These are phyloP conservation scores for Miichthys miiuy DNA, from an alignment of 2,797 vertebrate species.

Conservation along the genomic window DNA sequence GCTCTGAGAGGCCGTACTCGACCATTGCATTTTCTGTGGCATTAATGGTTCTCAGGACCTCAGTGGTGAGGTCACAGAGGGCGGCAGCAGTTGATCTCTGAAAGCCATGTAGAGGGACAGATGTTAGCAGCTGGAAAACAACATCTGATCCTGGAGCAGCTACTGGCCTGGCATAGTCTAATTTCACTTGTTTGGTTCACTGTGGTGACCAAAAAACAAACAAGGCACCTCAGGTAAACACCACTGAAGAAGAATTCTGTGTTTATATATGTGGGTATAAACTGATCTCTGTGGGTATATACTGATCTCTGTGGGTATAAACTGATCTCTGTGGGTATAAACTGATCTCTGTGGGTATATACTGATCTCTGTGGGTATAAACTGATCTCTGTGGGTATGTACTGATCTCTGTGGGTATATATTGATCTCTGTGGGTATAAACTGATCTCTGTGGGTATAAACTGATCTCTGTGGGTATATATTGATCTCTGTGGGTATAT, in stretches of 20 bases:
- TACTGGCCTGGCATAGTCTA: conserved; percentile 27
- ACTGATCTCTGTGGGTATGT: neutral
- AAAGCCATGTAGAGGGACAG: conserved; percentile 85
- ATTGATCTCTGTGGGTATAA: too few species aligned
- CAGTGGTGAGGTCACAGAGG: conserved; percentile 90
- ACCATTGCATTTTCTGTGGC: conserved; percentile 86
- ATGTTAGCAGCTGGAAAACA: conserved; percentile 75
- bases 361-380: neutral
- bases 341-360: too few species aligned
- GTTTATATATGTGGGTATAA: too few species aligned
- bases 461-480: too few species aligned
- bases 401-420: too few species aligned
- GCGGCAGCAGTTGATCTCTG: conserved; percentile 88
- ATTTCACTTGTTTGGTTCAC: too few species aligned
- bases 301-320: too few species aligned
- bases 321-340: too few species aligned
- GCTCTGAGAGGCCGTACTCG: conserved; percentile 82
- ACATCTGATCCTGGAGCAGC: conserved; percentile 52
- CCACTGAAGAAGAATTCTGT: neutral
- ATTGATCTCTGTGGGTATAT: too few species aligned
- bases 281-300: too few species aligned
- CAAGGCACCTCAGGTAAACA: neutral
- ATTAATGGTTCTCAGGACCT: conserved; percentile 90
- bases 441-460: too few species aligned
- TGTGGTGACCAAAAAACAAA: too few species aligned